Evolutionary conservation across 2,888 invertebrate genomes (phyloP), one percentile per base, ranked within the genome.

Genomic region (Netelia inedita): DNA sequence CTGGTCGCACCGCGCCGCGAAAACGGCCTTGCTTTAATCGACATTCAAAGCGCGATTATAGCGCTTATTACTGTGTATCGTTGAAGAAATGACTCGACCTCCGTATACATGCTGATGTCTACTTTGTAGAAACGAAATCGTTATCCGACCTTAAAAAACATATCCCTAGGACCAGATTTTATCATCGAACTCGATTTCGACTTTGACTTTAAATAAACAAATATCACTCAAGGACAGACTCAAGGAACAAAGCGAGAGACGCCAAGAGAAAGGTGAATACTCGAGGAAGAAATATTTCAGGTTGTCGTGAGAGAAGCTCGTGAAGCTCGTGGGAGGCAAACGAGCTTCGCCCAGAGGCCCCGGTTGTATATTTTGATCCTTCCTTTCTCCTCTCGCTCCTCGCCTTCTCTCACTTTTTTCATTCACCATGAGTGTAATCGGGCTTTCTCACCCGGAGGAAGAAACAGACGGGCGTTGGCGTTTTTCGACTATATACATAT

Each of bases 261-360:
- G 81, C 83, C 88, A 88, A 86, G 88, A 83, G 86, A 87, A 86
- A 86, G 89, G 87, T 87, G 87, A 87, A 89, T 87, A 23, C 63
- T 11, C 2, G 23, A 53, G 69, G 76, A 79, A 68, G 73, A 78
- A 84, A 81, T 82, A 83, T 83, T 71, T 79, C 82, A 83, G 79
- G 76, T 68, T 78, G 81, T 74, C 61, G 75, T 76, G 75, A 6
- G 41, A 16, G 76, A 63, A 28, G 72, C 41, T 74, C 55, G 76
- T 50, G 61, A 76, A 76, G 72, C 71, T 80, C 80, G 84, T 84
- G 84, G 80, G 80, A 84, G 76, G 80, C 84, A 84, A 84, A 84
- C 84, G 84, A 84, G 80, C 80, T 84, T 84, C 80, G 80, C 80
- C 80, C 80, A 72, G 84, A 76, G 73, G 73, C 59, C 69, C 66